These are phyloP conservation scores for Sinocyclocheilus grahami DNA, from an alignment of 2,113 vertebrate species.

Conservation along the genomic window DNA sequence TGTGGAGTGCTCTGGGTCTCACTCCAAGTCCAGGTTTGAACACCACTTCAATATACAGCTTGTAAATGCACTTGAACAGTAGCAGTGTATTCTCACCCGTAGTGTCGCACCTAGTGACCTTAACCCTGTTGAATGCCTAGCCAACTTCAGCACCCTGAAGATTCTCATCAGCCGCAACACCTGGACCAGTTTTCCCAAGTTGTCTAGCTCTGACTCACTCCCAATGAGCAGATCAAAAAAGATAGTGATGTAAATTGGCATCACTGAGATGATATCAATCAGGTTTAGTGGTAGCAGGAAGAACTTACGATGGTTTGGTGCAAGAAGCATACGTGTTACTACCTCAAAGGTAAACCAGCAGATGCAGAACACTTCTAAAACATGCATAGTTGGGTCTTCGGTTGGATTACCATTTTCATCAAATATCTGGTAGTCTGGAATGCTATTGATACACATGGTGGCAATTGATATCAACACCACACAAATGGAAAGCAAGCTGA, in stretches of 20 bases:
- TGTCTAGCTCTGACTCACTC: constrained; percentile 79
- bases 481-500: constrained; percentile 91
- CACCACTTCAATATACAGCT: background rate
- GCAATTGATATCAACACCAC: constrained; percentile 92
- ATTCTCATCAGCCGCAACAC: constrained; percentile 95
- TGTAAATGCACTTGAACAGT: background rate
- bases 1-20: background rate
- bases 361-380: constrained; percentile 91
- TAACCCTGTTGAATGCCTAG: constrained; percentile 93
- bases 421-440: constrained; percentile 89
- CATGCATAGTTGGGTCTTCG: constrained; percentile 82
- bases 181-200: constrained; percentile 90
- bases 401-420: constrained; percentile 77
- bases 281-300: constrained; percentile 92
- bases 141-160: constrained; percentile 95
- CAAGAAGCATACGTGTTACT: constrained; percentile 87
- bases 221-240: constrained; percentile 82
- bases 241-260: constrained; percentile 93
- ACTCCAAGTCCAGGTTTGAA: background rate
- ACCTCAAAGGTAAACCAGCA: constrained; percentile 99
- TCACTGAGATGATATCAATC: constrained; percentile 90
- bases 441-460: constrained; percentile 95
- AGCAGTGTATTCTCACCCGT: constrained; percentile 76
- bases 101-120: constrained; percentile 93
- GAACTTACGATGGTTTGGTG: constrained; percentile 89